Conservation (phyloP, 1,140 invertebrate species). For the Eciton burchellii region DNA sequence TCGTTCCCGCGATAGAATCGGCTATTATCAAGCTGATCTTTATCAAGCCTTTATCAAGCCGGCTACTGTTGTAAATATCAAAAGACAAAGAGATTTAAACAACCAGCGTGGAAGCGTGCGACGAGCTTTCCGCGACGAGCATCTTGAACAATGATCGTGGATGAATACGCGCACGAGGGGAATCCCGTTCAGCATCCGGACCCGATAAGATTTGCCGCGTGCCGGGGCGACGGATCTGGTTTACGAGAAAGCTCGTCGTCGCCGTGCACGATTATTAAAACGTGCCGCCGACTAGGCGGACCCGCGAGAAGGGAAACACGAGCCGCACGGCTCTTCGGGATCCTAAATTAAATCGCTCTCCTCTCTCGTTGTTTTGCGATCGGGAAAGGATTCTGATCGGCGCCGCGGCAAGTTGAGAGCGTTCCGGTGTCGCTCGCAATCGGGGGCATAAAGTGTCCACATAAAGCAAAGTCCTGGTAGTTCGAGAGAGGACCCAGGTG, state of each 20-base stretch:
- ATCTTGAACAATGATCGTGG: conserved; percentile 3
- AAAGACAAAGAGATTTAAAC: too few relatives aligned
- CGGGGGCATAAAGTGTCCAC: conserved; percentile 85
- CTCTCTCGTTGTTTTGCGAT: conserved; percentile 76
- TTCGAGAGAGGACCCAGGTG: conserved; percentile 67
- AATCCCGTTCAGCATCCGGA: neutral
- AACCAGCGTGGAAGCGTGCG: neutral
- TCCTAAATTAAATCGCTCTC: conserved; percentile 80
- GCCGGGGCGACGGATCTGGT: conserved; percentile 58
- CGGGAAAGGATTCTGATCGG: conserved; percentile 69
- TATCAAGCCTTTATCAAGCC: too few relatives aligned
- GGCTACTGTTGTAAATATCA: neutral
- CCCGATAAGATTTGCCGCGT: conserved; percentile 60
- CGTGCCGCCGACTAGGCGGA: conserved; percentile 73
- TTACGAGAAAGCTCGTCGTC: conserved; percentile 67
- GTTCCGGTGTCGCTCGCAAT: conserved; percentile 85
- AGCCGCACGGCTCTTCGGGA: conserved; percentile 65
- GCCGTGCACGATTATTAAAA: conserved; percentile 71
- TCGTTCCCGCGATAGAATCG: too few relatives aligned
- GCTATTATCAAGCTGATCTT: neutral
- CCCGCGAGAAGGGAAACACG: conserved; percentile 62
- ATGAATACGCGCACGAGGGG: neutral
- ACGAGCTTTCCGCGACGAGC: conserved; percentile 4
- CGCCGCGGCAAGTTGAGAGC: conserved; percentile 82
- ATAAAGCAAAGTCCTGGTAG: conserved; percentile 79